Conservation (phyloP, 30 jellyfish, hydroid and myxozoan species). For the Aurelia sp. region DNA sequence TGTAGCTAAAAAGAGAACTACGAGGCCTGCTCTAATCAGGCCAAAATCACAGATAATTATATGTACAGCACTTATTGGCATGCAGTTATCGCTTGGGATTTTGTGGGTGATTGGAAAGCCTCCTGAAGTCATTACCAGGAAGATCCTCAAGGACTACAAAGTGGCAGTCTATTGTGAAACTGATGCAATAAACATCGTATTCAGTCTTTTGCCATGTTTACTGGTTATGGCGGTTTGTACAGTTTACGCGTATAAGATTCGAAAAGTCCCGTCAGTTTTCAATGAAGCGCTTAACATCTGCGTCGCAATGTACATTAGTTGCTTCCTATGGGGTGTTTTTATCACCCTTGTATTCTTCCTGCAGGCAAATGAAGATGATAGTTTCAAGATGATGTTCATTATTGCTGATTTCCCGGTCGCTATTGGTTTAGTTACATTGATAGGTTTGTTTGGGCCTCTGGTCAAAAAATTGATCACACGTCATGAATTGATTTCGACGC, state of each 20-base stretch:
- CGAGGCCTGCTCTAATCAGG: constrained; percentile 69
- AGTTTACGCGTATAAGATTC: constrained; percentile 82
- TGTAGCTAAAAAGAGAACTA: constrained; percentile 43
- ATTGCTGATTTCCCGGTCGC: constrained; percentile 36
- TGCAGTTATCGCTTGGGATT: constrained; percentile 75
- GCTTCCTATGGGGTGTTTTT: constrained; percentile 81
- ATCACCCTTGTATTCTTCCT: constrained; percentile 27
- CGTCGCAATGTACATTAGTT: constrained; percentile 88
- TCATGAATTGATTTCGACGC: too few species aligned
- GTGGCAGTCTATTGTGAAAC: constrained; percentile 61
- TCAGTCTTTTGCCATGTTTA: constrained; percentile 72
- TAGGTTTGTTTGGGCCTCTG: constrained; percentile 68
- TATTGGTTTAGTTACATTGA: constrained; percentile 47
- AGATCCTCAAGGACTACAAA: neutral
- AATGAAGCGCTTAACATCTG: constrained; percentile 86
- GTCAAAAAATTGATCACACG: neutral
- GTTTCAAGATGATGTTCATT: constrained; percentile 5
- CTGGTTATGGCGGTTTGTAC: constrained; percentile 85
- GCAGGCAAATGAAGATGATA: neutral
- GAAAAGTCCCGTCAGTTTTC: constrained; percentile 89
- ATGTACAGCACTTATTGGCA: constrained; percentile 50
- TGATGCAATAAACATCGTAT: constrained; percentile 28
- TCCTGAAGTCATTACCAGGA: constrained; percentile 48
- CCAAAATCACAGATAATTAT: constrained; percentile 83
- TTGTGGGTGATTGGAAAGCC: constrained; percentile 80